Conservation (phyloP, 2,113 vertebrate genomes). For the Pelecanoides urinatrix region DNA sequence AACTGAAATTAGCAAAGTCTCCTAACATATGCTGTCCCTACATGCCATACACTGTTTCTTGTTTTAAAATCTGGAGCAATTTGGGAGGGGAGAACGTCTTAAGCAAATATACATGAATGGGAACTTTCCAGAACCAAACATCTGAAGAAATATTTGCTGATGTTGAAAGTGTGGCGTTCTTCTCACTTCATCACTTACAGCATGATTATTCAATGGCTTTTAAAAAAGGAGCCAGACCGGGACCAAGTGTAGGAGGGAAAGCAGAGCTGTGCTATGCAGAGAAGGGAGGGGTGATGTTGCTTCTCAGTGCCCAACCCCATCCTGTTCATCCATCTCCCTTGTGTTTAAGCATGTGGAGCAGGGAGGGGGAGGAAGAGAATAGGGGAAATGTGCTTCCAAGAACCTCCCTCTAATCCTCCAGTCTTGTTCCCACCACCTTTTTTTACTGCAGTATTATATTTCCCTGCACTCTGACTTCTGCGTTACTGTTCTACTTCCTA, state of each 20-base stretch:
- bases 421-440: neutral
- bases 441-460: neutral
- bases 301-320: neutral
- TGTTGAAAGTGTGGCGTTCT: neutral
- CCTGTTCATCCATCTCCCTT: neutral
- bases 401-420: neutral
- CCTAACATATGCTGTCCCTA: neutral
- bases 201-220: neutral
- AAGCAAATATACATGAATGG: neutral
- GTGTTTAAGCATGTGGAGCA: neutral
- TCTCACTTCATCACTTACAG: slow-evolving; percentile 1
- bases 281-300: neutral
- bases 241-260: neutral
- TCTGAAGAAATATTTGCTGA: slow-evolving; percentile 6
- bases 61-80: neutral
- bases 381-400: neutral
- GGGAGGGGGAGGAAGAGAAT: neutral
- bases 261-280: neutral
- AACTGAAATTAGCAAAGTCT: neutral
- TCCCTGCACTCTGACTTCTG: neutral
- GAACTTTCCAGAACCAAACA: neutral
- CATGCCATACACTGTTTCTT: neutral
- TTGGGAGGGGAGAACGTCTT: neutral
- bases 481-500: neutral
- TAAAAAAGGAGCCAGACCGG: neutral